A percentile compares a stretch with the other conserved stretches of the same genome.
Conservation (phyloP, 2,888 invertebrate genomes). For the Drosophila quasianomalipes region DNA sequence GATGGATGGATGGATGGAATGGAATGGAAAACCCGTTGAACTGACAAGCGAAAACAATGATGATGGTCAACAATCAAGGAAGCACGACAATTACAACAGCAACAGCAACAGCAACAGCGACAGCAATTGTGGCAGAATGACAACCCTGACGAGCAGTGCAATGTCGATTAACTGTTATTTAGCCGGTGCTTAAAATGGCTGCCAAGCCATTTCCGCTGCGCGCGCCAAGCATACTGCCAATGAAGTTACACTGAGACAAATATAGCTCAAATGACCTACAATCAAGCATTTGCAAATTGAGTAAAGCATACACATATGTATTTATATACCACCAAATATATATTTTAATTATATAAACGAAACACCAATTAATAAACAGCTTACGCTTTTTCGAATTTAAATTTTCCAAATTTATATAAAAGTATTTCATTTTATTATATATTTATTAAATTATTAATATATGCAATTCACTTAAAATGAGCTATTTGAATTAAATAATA, state of each 20-base stretch:
- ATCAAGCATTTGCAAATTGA: background rate
- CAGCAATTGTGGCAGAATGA: slow-evolving; percentile 42
- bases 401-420: accelerated
- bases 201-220: slow-evolving; percentile 69
- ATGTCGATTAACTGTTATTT: slow-evolving; percentile 80
- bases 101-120: slow-evolving; percentile 19
- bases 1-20: slow-evolving; percentile 18
- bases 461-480: background rate
- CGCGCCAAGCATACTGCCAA: slow-evolving; percentile 26
- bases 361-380: background rate
- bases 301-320: background rate
- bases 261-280: background rate
- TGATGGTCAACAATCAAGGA: slow-evolving; percentile 58
- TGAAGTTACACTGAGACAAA: slow-evolving; percentile 10
- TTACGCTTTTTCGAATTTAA: background rate
- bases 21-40: slow-evolving; percentile 46
- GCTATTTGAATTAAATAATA: background rate
- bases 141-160: slow-evolving; percentile 66
- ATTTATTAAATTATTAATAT: background rate
- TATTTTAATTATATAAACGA: background rate
- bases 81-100: slow-evolving; percentile 32
- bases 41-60: slow-evolving; percentile 46
- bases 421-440: background rate
- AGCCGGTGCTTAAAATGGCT: slow-evolving; percentile 76
- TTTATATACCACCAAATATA: background rate